Conservation (phyloP, 2,797 vertebrate species). For the Enteromius treurensis region DNA sequence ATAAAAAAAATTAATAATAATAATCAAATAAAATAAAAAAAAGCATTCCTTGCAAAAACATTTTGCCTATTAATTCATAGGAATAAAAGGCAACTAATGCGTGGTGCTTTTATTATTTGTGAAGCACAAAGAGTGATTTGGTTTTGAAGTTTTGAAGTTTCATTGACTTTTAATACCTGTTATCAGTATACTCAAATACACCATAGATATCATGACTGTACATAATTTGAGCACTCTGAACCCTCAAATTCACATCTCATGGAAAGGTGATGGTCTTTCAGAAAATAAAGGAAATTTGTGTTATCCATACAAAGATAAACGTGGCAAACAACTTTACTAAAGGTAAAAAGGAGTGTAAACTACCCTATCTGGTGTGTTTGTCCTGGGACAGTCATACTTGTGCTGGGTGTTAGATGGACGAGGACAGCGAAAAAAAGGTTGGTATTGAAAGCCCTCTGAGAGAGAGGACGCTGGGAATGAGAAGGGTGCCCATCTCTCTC, state of each 20-base stretch:
- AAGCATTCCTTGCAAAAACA: neutral
- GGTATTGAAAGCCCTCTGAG: slow-evolving; percentile 52
- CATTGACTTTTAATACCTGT: neutral
- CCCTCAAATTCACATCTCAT: neutral
- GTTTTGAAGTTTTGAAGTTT: neutral
- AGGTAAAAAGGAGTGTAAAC: slow-evolving; percentile 41
- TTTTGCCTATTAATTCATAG: neutral
- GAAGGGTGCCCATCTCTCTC: slow-evolving; percentile 35
- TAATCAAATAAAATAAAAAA: neutral
- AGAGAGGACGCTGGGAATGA: slow-evolving; percentile 49
- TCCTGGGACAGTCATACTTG: slow-evolving; percentile 65
- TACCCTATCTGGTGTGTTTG: slow-evolving; percentile 55
- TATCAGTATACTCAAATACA: neutral
- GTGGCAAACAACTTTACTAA: neutral
- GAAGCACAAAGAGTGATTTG: slow-evolving; percentile 11
- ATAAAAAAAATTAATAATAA: neutral
- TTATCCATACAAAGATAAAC: neutral
- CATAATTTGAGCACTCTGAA: slow-evolving; percentile 22
- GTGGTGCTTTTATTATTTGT: neutral
- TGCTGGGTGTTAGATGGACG: slow-evolving; percentile 48
- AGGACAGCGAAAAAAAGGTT: slow-evolving; percentile 61
- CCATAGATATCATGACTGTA: slow-evolving; percentile 13
- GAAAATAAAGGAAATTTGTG: neutral
- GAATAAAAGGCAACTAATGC: neutral
- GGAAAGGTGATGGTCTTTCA: neutral